Conservation (phyloP, 2,888 invertebrate genomes). For the Zelleria hepariella region DNA sequence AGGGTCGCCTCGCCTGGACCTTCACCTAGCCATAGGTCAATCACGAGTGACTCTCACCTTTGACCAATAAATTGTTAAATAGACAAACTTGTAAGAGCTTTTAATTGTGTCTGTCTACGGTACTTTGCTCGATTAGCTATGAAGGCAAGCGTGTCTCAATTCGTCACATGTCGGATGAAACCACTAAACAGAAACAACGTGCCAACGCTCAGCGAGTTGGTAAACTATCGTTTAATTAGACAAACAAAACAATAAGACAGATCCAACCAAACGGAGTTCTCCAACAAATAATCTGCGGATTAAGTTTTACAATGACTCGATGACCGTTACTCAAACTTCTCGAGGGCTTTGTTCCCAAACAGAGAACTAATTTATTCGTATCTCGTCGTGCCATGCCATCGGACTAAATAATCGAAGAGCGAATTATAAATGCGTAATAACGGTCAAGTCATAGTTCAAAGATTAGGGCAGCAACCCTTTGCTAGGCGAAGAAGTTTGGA, state of each 20-base stretch:
- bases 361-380: conserved; percentile 71
- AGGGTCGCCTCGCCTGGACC: not conserved
- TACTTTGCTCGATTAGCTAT: not conserved
- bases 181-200: not conserved
- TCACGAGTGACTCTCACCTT: conserved; percentile 10
- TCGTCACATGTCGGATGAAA: not conserved
- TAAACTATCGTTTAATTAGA: conserved; percentile 30
- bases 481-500: conserved; percentile 56
- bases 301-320: conserved; percentile 56
- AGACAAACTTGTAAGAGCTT: not conserved
- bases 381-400: conserved; percentile 51
- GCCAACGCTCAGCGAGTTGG: conserved; percentile 15
- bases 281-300: conserved; percentile 37
- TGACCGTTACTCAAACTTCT: conserved; percentile 68
- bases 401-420: conserved; percentile 68
- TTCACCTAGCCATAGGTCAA: conserved; percentile 26
- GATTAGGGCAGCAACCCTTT: conserved; percentile 69
- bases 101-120: not conserved
- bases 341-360: conserved; percentile 66
- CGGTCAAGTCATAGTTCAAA: conserved; percentile 73
- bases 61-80: conserved; percentile 4
- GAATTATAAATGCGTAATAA: conserved; percentile 72
- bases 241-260: conserved; percentile 43
- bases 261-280: conserved; percentile 37
- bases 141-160: not conserved